Conservation (phyloP, 2,797 vertebrate species). For the Cygnus olor region DNA sequence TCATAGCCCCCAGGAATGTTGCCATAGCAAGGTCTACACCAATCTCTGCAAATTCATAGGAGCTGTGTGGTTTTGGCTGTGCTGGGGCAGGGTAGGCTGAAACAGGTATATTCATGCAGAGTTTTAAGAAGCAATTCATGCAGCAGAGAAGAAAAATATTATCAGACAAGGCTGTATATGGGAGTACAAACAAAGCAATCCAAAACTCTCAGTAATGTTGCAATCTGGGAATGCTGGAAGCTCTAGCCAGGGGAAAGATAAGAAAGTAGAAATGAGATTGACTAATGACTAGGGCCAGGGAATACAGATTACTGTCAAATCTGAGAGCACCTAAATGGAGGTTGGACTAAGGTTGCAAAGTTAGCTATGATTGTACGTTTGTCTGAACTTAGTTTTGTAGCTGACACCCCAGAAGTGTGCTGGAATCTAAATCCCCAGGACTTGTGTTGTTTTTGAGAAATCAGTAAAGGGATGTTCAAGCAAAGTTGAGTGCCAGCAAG, state of each 20-base stretch:
- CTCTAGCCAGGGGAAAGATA: neutral
- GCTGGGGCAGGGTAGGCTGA: neutral
- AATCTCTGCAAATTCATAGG: neutral
- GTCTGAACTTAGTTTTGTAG: neutral
- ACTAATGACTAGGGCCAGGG: neutral
- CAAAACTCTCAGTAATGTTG: neutral
- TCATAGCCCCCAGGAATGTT: neutral
- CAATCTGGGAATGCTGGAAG: neutral
- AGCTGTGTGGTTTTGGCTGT: neutral
- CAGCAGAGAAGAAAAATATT: neutral
- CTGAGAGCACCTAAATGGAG: neutral
- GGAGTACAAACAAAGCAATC: neutral
- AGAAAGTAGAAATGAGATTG: neutral
- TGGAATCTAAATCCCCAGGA: neutral
- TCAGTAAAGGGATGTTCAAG: neutral
- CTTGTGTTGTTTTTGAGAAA: neutral
- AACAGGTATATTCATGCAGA: neutral
- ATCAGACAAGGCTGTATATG: neutral
- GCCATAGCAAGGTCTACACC: conserved; percentile 15
- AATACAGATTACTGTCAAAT: neutral
- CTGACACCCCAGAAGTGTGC: neutral
- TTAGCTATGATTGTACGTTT: neutral
- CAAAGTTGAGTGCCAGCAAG: neutral
- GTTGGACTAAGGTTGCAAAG: neutral
- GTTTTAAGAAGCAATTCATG: neutral